Percentiles rank a stretch among this genome's conserved stretches.
These are phyloP conservation scores for Arrhamphus sclerolepis DNA, from an alignment of 2,797 vertebrate species.

Conservation along the genomic window DNA sequence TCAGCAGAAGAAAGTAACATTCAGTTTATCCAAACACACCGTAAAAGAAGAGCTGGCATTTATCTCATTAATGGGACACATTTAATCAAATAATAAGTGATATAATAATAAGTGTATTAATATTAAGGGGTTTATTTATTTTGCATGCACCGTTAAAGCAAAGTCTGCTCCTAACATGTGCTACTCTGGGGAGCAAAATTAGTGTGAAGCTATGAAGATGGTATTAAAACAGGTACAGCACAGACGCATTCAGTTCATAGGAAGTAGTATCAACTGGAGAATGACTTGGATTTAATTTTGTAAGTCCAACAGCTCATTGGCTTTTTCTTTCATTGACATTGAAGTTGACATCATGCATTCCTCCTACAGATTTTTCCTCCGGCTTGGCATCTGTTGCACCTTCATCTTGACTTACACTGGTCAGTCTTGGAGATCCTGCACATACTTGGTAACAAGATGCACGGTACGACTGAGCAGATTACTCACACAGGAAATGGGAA, in stretches of 20 bases:
- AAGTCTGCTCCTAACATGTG: too few relatives aligned
- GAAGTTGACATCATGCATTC: slow-evolving; percentile 5
- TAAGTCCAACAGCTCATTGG: not conserved
- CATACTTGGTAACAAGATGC: slow-evolving; percentile 87
- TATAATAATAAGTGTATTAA: too few relatives aligned
- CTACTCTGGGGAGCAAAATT: too few relatives aligned
- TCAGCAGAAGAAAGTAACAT: too few relatives aligned
- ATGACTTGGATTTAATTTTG: not conserved
- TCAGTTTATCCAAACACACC: too few relatives aligned
- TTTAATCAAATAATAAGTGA: too few relatives aligned
- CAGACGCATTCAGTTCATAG: not conserved
- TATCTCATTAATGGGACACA: too few relatives aligned
- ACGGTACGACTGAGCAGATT: slow-evolving; percentile 76
- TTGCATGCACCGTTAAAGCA: too few relatives aligned
- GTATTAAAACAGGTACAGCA: too few relatives aligned
- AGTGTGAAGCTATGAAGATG: too few relatives aligned
- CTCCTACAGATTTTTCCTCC: slow-evolving; percentile 88
- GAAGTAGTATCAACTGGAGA: slow-evolving; percentile 3
- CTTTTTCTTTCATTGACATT: not conserved
- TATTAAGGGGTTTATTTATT: too few relatives aligned
- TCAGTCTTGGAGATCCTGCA: slow-evolving; percentile 92
- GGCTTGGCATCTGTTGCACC: slow-evolving; percentile 95
- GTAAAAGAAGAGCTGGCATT: too few relatives aligned
- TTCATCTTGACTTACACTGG: slow-evolving; percentile 94
- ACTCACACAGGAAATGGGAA: not conserved